These are phyloP conservation scores for Drusus annulatus DNA, from an alignment of 1,140 invertebrate species.

Conservation along the genomic window DNA sequence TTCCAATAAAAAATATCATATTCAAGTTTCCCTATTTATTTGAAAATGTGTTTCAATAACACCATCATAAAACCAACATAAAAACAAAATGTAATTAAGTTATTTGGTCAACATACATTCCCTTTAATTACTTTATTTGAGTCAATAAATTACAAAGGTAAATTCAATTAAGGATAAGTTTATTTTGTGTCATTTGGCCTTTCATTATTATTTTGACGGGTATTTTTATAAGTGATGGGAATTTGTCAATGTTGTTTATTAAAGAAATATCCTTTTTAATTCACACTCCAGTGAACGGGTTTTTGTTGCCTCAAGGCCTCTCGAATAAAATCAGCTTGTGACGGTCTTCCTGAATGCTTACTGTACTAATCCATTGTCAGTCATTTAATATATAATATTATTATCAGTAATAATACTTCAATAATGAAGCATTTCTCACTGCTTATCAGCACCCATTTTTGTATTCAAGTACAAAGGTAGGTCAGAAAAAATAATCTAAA, in stretches of 20 bases:
- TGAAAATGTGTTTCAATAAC: too few species aligned
- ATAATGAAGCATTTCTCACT: neutral
- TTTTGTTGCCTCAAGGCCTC: constrained; percentile 2
- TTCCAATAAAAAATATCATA: too few species aligned
- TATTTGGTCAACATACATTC: constrained; percentile 10
- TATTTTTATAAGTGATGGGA: neutral
- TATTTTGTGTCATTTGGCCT: neutral
- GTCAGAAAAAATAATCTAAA: constrained; percentile 15
- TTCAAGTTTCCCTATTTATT: too few species aligned
- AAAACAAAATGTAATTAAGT: too few species aligned
- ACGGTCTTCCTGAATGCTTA: neutral
- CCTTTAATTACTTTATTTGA: constrained; percentile 13
- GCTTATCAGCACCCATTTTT: neutral
- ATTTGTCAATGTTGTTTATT: constrained; percentile 12
- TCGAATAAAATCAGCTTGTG: neutral
- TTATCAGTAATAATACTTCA: neutral
- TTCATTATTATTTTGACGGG: neutral
- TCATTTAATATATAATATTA: too few species aligned
- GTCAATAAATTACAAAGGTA: neutral
- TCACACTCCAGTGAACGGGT: neutral
- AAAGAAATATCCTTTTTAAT: neutral
- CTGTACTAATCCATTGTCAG: too few species aligned
- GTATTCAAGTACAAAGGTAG: constrained; percentile 3
- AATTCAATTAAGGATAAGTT: neutral
- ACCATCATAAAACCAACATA: too few species aligned